phyloP scores from a whole-genome alignment of 1,140 invertebrate genomes.

The Plutomurus gul region DNA sequence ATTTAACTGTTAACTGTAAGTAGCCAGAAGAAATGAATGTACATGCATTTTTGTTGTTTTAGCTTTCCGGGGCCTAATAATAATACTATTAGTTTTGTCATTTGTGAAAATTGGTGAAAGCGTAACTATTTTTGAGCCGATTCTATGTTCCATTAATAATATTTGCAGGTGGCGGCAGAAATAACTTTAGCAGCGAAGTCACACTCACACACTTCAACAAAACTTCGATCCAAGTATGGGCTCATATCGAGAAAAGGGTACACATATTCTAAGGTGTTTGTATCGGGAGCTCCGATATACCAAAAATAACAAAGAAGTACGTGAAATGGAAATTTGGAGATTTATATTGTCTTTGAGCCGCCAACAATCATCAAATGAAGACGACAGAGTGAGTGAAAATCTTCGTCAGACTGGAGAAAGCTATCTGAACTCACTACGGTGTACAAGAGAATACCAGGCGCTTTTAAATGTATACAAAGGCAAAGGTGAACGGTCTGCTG shows the following conservation, averaged over 20 bases:
- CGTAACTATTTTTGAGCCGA: too few relatives aligned
- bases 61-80: too few relatives aligned
- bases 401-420: constrained; percentile 13
- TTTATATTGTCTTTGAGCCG: neutral
- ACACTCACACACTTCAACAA: too few relatives aligned
- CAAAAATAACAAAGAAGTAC: neutral
- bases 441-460: neutral
- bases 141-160: too few relatives aligned
- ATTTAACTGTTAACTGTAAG: too few relatives aligned
- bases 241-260: neutral
- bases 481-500: constrained; percentile 33
- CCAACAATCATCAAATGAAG: neutral
- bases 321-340: constrained; percentile 31
- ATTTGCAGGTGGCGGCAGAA: too few relatives aligned
- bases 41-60: too few relatives aligned
- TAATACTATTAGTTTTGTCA: too few relatives aligned
- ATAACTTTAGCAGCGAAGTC: too few relatives aligned
- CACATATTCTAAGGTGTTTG: neutral
- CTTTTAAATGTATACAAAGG: constrained; percentile 37
- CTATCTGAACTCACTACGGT: constrained; percentile 32
- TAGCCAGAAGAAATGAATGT: too few relatives aligned
- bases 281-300: neutral
- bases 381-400: neutral
- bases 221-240: neutral
- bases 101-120: too few relatives aligned